Percentiles rank a stretch among this genome's conserved stretches.
These are phyloP conservation scores for Apoda limacodes DNA, from an alignment of 2,888 invertebrate genomes.

Conservation along the genomic window DNA sequence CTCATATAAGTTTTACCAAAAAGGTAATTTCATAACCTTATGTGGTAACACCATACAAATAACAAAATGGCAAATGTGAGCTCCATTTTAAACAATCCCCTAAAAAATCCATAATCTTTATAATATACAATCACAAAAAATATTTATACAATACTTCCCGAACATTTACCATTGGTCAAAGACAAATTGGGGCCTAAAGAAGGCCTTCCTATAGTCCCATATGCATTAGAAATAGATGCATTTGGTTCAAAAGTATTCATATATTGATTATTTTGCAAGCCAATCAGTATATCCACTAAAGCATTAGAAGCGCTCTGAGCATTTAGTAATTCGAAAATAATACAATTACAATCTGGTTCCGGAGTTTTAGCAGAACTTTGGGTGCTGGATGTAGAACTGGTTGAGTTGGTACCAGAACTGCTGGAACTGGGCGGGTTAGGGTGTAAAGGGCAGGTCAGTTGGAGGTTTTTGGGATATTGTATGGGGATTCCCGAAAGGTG, in stretches of 20 bases:
- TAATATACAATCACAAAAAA: slow-evolving; percentile 19
- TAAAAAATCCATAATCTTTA: slow-evolving; percentile 24
- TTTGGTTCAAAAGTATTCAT: slow-evolving; percentile 43
- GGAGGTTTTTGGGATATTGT: slow-evolving; percentile 45
- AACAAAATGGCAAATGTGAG: too few relatives aligned
- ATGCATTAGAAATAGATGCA: slow-evolving; percentile 25
- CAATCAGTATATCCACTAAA: slow-evolving; percentile 52
- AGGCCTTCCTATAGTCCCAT: slow-evolving; percentile 39
- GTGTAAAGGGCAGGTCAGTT: slow-evolving; percentile 54
- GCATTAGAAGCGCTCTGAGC: slow-evolving; percentile 58
- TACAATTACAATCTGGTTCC: slow-evolving; percentile 59
- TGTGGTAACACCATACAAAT: too few relatives aligned
- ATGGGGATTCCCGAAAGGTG: slow-evolving; percentile 56
- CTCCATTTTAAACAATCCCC: too few relatives aligned
- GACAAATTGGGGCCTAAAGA: slow-evolving; percentile 45
- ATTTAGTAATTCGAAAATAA: slow-evolving; percentile 54
- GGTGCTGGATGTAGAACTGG: slow-evolving; percentile 35
- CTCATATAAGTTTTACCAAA: too few relatives aligned
- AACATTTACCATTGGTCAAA: slow-evolving; percentile 55
- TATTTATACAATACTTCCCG: slow-evolving; percentile 55
- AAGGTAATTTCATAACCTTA: slow-evolving; percentile 1
- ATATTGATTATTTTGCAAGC: slow-evolving; percentile 57
- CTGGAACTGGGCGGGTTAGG: slow-evolving; percentile 33
- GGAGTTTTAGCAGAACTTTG: slow-evolving; percentile 40
- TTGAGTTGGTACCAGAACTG: slow-evolving; percentile 23